phyloP scores from a whole-genome alignment of 1,140 invertebrate species.

The Tetramorium alpestre region DNA sequence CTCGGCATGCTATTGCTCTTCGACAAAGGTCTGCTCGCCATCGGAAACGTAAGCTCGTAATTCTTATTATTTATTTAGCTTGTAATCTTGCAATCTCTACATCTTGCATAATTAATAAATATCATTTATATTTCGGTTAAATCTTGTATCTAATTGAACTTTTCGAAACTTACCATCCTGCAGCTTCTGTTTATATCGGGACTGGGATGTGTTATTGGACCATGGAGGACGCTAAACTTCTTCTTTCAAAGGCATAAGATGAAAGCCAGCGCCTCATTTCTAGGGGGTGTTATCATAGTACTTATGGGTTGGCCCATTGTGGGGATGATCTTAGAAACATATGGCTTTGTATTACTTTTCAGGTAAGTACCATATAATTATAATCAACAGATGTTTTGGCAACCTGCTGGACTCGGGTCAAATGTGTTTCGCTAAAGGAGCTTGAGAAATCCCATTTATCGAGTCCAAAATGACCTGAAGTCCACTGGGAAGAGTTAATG shows the following conservation, averaged over 20 bases:
- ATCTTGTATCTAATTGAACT: neutral
- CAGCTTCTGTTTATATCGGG: conserved; percentile 98
- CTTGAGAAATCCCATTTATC: too few species aligned
- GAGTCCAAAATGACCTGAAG: neutral
- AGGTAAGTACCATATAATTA: conserved; percentile 84
- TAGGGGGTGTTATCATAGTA: conserved; percentile 97
- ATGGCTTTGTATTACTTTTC: conserved; percentile 94
- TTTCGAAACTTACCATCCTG: neutral
- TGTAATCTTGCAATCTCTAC: too few species aligned
- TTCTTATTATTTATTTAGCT: neutral
- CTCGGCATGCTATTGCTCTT: conserved; percentile 98
- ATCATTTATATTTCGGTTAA: neutral
- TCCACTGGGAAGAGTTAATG: too few species aligned
- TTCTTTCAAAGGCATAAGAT: conserved; percentile 99
- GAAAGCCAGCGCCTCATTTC: conserved; percentile 96
- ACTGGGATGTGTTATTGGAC: conserved; percentile 97
- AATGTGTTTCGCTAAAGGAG: too few species aligned
- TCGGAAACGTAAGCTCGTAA: conserved; percentile 95
- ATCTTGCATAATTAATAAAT: too few species aligned
- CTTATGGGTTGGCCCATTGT: conserved; percentile 98
- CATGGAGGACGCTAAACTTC: conserved; percentile 97
- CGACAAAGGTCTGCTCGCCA: conserved; percentile 98
- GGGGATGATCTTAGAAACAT: conserved; percentile 98
- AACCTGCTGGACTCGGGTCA: too few species aligned
- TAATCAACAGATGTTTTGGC: too few species aligned